Evolutionary conservation across 2,888 invertebrate genomes (phyloP), one percentile per base, ranked within the genome.

Genomic region (Folsomia manolachei): DNA sequence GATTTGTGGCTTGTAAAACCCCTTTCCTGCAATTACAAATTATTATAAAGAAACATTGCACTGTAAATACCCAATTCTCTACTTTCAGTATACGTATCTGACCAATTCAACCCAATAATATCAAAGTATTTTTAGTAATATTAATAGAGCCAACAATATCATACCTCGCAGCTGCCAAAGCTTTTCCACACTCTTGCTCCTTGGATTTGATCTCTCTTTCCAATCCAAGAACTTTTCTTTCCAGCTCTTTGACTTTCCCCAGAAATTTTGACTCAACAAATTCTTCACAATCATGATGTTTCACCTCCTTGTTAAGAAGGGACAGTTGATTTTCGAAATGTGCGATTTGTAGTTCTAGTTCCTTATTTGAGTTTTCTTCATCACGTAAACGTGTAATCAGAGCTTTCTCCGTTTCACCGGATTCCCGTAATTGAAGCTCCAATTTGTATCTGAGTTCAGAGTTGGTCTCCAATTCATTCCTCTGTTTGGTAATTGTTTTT

Each of bases 231-330:
- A 70, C 72, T 64, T 23, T 71, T 61, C 64, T 60, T 25, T 70
- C 68, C 61, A 72, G 18, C 62, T 72, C 66, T 2, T 65, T 60
- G 25, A 76, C 21, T 67, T 73, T 72, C 19, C 60, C 53, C 53
- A 72, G 73, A 23, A 70, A 77, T 9, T 66, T 70, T 0, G 76
- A 74, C n/a, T 80, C 76, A 2, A 77, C 73, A 69, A 62, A 74
- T 0, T 80, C 76, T 19, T 78, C 76, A 56, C 80, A 80, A 60
- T 76, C 73, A 25, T 80, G 80, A 1, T 61, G 19, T 21, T 52
- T 63, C 27, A 80, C 24, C 23, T 80, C 75, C 1, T 71, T 68
- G 11, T 70, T 70, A 66, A 73, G 66, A 18, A 56, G 71, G 9
- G 21, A 14, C 0, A 77, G 18, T 52, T 75, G 71, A 14, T 71